phyloP scores from a whole-genome alignment of 1,140 invertebrate species.

The Lepidostoma basale region DNA sequence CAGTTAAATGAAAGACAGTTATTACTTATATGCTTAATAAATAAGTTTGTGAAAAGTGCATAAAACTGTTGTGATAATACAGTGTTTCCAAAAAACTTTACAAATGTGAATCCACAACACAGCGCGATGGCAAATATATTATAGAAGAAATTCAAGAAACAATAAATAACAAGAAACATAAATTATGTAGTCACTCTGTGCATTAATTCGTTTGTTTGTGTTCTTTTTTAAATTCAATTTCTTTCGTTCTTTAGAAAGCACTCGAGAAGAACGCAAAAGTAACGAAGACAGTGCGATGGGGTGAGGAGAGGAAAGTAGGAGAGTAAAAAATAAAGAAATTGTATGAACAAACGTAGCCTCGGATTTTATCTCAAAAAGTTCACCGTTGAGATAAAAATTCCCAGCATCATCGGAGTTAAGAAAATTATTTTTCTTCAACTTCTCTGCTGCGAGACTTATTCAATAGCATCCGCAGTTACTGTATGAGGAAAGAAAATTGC shows the following conservation, averaged over 20 bases:
- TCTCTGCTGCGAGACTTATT: too few relatives aligned
- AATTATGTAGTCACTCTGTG: neutral
- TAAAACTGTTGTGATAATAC: too few relatives aligned
- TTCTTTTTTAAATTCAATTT: neutral
- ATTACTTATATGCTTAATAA: too few relatives aligned
- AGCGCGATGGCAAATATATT: neutral
- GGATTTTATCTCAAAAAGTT: slow-evolving; percentile 10
- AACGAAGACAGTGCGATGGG: neutral
- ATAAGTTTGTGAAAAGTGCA: too few relatives aligned
- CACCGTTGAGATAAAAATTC: slow-evolving; percentile 2
- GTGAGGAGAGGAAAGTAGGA: neutral
- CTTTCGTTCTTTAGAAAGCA: neutral
- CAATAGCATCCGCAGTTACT: too few relatives aligned
- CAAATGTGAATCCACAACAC: neutral
- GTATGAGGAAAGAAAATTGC: too few relatives aligned
- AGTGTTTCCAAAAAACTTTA: too few relatives aligned
- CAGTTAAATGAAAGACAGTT: too few relatives aligned
- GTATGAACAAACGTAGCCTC: neutral
- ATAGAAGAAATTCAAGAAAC: neutral
- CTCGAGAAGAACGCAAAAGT: neutral
- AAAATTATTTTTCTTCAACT: slow-evolving; percentile 21
- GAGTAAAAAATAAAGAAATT: slow-evolving; percentile 14
- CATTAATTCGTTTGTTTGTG: neutral
- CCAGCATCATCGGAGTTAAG: neutral
- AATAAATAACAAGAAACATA: neutral